Evolutionary conservation across 2,113 vertebrate genomes (phyloP).

Genomic region (Hepsetus odoe): DNA sequence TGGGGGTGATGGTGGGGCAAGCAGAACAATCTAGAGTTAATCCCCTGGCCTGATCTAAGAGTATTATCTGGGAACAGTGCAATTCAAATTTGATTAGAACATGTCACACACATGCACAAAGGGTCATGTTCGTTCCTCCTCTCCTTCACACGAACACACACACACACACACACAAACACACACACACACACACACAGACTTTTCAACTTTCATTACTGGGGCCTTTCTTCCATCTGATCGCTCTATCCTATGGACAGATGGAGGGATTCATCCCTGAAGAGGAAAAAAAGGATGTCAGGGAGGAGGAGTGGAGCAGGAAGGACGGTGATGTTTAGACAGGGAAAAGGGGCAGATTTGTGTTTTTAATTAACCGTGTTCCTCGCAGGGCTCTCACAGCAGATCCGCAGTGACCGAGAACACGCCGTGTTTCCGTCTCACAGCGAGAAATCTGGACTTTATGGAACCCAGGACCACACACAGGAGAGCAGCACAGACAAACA

Average conservation of each 20-base stretch:
- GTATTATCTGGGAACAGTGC: conserved; percentile 49
- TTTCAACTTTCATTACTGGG: conserved; percentile 53
- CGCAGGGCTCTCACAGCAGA: too few species aligned
- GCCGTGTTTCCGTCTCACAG: too few species aligned
- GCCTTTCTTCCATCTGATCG: conserved; percentile 47
- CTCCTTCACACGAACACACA: not conserved
- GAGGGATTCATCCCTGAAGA: conserved; percentile 33
- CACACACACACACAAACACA: not conserved
- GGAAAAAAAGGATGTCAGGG: not conserved
- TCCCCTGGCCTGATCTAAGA: conserved; percentile 39
- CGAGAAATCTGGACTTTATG: too few species aligned
- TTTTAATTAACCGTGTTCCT: not conserved
- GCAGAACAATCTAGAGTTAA: conserved; percentile 20
- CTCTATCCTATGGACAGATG: conserved; percentile 59
- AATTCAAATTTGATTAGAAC: conserved; percentile 45
- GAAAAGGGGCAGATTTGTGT: not conserved
- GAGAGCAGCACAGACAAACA: too few species aligned
- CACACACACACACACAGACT: not conserved
- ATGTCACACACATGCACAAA: conserved; percentile 31
- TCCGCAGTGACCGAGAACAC: too few species aligned
- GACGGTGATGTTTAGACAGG: not conserved
- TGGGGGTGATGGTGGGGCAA: not conserved
- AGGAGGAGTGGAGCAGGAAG: not conserved
- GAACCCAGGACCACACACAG: too few species aligned
- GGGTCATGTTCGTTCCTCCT: conserved; percentile 43